Percentiles rank a stretch among this genome's conserved stretches.
Conservation (phyloP, 1,140 invertebrate genomes). For the Drosophila asahinai region DNA sequence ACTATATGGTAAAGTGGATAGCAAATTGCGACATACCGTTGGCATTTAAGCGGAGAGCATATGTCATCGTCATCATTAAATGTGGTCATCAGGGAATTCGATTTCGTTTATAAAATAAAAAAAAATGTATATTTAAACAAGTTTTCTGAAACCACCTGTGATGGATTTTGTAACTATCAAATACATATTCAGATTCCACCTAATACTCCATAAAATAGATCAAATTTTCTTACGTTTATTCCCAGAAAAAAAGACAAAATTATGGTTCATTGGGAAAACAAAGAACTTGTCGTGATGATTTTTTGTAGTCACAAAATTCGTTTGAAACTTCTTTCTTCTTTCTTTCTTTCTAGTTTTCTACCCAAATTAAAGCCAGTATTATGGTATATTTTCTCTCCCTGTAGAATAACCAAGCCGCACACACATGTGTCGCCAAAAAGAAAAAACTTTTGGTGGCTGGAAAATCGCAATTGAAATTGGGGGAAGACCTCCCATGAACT, state of each 20-base stretch:
- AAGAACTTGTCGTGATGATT: no score
- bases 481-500: slow-evolving; percentile 72
- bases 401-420: background rate
- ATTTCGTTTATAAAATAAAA: background rate
- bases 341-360: no score
- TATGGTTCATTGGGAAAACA: no score
- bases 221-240: no score
- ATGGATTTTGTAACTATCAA: no score
- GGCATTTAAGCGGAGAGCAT: background rate
- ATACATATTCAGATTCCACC: background rate
- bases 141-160: no score
- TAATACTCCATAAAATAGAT: background rate
- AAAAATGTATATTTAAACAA: rapidly evolving
- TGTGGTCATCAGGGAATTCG: background rate
- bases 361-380: slow-evolving; percentile 1
- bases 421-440: slow-evolving; percentile 29
- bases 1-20: no score
- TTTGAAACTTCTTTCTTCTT: no score
- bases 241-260: no score
- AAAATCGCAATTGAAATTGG: slow-evolving; percentile 25
- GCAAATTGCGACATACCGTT: background rate
- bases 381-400: background rate
- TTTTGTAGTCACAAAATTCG: background rate
- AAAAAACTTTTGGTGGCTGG: background rate
- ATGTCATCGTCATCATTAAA: background rate